Evolutionary conservation across 2,797 vertebrate genomes (phyloP), one percentile per base, ranked within the genome.

Genomic region (Lagodon rhomboides): DNA sequence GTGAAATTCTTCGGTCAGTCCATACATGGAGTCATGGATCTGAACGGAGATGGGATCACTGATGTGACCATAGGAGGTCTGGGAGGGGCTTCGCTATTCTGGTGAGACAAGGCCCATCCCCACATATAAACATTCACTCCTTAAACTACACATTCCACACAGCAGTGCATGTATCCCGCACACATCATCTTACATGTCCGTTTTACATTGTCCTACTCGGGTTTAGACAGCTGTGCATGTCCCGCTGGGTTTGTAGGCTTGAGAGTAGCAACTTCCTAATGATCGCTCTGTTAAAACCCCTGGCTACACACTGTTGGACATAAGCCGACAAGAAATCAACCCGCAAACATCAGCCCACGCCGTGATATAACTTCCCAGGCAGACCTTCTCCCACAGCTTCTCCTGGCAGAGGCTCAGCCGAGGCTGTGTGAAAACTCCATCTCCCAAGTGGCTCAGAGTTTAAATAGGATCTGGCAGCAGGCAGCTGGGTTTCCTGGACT

Each of bases 1-100:
- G 88, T 98, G 80, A 99, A 98, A 81, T 99, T 99, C 94, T 99
- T 99, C 75, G 98, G 98, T 47, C 98, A 99, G 87, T 98, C 98
- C 66, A 97, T 99, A 73, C 97, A 99, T 0, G 98, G 98, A 77
- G 94, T 97, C 89, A 97, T 99, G 97, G 98, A 99, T 91, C 94
- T 99, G 25, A 98, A 99, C 5, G 92, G 96, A 17, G 98, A 99
- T 0, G 98, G 98, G 4, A 94, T 99, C 76, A 97, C 95, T 15
- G 98, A 99, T 79, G 96, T 99, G 70, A 98, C 98, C 30, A 97
- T 99, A 18, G 98, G 98, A 88, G 98, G 98, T 79, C 95, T 98
- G 63, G 98, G 98, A 77, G 98, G 98, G 47, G 98, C 97, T 54
- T 96, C 97, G 12, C 95, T 99, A 77, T 99, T 97, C 94, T 99